Percentiles rank a stretch among this genome's conserved stretches.
Evolutionary conservation across 2,113 vertebrate genomes (phyloP).

Genomic region (Eudorcas thomsonii): DNA sequence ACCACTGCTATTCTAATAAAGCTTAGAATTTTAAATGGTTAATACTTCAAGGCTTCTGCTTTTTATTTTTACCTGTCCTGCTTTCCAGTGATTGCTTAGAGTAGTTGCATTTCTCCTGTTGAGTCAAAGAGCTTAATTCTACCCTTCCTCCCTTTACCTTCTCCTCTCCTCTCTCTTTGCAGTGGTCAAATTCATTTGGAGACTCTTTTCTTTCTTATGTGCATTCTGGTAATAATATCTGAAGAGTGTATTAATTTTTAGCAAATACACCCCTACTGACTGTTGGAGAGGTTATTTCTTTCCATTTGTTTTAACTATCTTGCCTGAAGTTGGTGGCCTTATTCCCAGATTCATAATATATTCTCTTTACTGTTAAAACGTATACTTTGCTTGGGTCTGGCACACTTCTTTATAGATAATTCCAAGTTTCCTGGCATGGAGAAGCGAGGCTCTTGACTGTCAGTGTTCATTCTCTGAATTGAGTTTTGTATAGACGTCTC

Average conservation of each 20-base stretch:
- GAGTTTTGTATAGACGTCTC: conserved; percentile 67
- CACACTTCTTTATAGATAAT: conserved; percentile 64
- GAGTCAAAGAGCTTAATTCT: background rate
- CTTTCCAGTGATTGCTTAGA: background rate
- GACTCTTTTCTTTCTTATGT: conserved; percentile 50
- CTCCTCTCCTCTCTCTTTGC: background rate
- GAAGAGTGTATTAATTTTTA: conserved; percentile 68
- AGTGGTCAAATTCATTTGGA: conserved; percentile 16
- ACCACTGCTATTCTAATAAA: background rate
- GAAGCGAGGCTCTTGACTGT: conserved; percentile 22
- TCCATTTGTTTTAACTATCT: conserved; percentile 72
- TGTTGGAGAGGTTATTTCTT: conserved; percentile 72
- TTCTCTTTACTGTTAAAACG: conserved; percentile 77
- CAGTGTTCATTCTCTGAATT: conserved; percentile 62
- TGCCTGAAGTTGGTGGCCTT: conserved; percentile 79
- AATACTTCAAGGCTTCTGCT: background rate
- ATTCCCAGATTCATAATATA: conserved; percentile 79
- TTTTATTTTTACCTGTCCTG: background rate
- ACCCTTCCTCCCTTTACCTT: background rate
- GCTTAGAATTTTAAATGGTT: background rate
- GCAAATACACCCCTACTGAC: conserved; percentile 58
- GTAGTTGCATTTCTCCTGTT: background rate
- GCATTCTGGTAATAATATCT: conserved; percentile 66
- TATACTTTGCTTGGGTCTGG: conserved; percentile 74
- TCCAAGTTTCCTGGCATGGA: conserved; percentile 25